These are phyloP conservation scores for Ips nitidus DNA, from an alignment of 1,140 invertebrate genomes.

Conservation along the genomic window DNA sequence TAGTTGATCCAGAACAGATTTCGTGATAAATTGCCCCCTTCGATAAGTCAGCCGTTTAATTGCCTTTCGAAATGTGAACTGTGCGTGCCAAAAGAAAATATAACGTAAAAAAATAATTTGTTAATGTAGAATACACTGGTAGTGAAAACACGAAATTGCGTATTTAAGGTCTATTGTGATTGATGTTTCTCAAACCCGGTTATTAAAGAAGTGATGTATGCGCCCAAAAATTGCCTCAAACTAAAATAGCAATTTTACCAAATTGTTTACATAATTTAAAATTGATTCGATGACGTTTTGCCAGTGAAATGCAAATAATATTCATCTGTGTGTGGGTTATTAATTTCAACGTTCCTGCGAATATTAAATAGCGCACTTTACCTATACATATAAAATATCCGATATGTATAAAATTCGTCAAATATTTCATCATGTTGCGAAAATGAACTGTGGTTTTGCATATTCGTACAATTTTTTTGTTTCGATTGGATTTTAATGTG, in stretches of 20 bases:
- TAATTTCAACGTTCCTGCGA: not conserved
- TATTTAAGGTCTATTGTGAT: conserved; percentile 4
- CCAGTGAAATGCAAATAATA: conserved; percentile 5
- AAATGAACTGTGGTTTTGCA: not conserved
- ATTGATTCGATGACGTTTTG: conserved; percentile 3
- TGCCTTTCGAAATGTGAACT: conserved; percentile 7
- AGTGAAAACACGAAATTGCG: conserved; percentile 5
- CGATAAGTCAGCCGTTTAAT: not conserved
- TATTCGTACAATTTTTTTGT: not conserved
- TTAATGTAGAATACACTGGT: conserved; percentile 1
- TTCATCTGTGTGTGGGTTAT: not conserved
- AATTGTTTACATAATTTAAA: conserved; percentile 6
- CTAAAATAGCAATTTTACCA: not conserved
- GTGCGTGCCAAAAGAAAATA: conserved; percentile 11
- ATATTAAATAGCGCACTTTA: conserved; percentile 4
- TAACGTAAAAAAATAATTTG: conserved; percentile 9
- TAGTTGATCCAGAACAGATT: not conserved
- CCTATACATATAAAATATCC: not conserved
- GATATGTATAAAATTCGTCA: not conserved
- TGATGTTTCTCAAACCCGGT: not conserved
- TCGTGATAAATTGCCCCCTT: not conserved
- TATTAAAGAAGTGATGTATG: not conserved
- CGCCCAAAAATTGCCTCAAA: not conserved
- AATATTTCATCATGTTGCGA: not conserved
- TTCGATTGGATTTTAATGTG: not conserved